Percentiles rank a stretch among this genome's conserved stretches.
Conservation (phyloP, 2,113 vertebrate species). For the Cynocephalus volans region DNA sequence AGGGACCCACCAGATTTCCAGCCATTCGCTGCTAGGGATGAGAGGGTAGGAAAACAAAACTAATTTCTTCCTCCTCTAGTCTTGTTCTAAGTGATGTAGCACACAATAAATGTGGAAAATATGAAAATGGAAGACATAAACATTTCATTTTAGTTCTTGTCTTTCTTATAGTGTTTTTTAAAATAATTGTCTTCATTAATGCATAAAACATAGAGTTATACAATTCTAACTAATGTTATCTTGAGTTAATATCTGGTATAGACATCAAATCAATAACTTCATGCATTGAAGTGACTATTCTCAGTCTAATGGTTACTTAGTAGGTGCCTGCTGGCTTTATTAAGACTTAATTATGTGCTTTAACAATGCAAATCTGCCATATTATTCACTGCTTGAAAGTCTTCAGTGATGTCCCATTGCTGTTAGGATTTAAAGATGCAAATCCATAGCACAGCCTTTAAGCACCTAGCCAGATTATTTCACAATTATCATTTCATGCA, state of each 20-base stretch:
- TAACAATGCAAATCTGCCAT: not conserved
- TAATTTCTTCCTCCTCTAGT: not conserved
- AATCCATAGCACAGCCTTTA: not conserved
- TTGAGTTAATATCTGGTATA: not conserved
- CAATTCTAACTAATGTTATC: not conserved
- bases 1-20: not conserved
- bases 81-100: not conserved
- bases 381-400: not conserved
- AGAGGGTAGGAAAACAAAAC: not conserved
- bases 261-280: not conserved
- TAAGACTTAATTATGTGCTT: not conserved
- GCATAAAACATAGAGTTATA: not conserved
- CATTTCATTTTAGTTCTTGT: not conserved
- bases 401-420: not conserved
- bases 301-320: not conserved
- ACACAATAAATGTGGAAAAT: not conserved
- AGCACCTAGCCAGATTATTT: not conserved
- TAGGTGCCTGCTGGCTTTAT: not conserved
- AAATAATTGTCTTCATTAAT: not conserved
- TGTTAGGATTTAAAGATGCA: not conserved
- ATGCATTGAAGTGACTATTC: not conserved
- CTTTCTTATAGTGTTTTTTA: not conserved
- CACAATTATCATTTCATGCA: not conserved
- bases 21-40: not conserved
- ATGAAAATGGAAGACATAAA: not conserved